phyloP scores from a whole-genome alignment of 2,888 invertebrate species.

The Coenonympha glycerion region DNA sequence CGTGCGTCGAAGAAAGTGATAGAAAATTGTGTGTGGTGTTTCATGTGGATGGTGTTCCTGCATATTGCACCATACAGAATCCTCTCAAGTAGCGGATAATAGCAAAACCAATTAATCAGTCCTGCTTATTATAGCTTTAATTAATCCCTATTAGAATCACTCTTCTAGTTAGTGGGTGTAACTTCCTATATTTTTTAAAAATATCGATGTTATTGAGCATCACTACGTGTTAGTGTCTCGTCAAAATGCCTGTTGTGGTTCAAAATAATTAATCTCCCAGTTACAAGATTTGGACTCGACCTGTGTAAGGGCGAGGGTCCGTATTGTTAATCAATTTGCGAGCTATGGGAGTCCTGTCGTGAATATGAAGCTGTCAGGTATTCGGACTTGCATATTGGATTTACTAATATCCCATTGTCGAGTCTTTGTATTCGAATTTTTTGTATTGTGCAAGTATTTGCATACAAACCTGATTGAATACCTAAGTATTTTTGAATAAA shows the following conservation, averaged over 20 bases:
- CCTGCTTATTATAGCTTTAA: too few species aligned
- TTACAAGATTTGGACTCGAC: conserved; percentile 53
- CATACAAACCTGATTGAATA: background rate
- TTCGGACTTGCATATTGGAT: conserved; percentile 24
- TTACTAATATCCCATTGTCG: conserved; percentile 24
- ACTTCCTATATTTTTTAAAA: background rate
- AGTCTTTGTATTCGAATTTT: too few species aligned
- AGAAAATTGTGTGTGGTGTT: too few species aligned
- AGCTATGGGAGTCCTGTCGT: conserved; percentile 40
- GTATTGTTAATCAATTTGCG: conserved; percentile 63
- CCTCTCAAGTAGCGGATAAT: too few species aligned
- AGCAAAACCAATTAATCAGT: too few species aligned
- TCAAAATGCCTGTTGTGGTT: conserved; percentile 46
- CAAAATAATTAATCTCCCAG: conserved; percentile 68
- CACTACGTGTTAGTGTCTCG: conserved; percentile 30
- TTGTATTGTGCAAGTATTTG: conserved; percentile 7
- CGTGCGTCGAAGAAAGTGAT: too few species aligned
- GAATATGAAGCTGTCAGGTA: conserved; percentile 36
- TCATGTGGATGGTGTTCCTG: too few species aligned
- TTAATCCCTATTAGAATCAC: too few species aligned
- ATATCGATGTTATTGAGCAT: conserved; percentile 35
- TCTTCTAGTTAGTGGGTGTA: too few species aligned
- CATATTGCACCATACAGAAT: too few species aligned
- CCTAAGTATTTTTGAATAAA: too few species aligned
- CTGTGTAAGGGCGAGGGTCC: conserved; percentile 40